phyloP scores from a whole-genome alignment of 23 tunicate species.

The Styela clava region DNA sequence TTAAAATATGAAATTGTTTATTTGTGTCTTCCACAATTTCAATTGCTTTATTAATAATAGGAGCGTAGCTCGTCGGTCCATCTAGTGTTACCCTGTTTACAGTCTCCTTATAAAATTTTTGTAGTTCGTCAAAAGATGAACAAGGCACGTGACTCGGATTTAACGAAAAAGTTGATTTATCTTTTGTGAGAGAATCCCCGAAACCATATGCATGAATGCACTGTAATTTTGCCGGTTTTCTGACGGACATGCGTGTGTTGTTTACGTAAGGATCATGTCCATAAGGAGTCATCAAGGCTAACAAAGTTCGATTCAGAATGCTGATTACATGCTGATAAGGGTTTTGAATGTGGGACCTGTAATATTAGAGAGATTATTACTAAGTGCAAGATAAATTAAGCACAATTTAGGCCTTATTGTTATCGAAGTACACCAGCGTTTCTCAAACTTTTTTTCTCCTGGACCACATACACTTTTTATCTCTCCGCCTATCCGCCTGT shows the following conservation, averaged over 20 bases:
- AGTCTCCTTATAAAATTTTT: constrained; percentile 33
- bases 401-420: too few relatives aligned
- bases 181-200: constrained; percentile 75
- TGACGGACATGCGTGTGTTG: background rate
- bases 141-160: constrained; percentile 55
- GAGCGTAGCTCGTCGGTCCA: constrained; percentile 97
- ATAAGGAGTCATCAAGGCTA: constrained; percentile 32
- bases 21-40: constrained; percentile 75
- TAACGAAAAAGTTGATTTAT: constrained; percentile 53
- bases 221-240: background rate
- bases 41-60: constrained; percentile 76
- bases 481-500: too few relatives aligned
- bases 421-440: too few relatives aligned
- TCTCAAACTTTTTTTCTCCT: too few relatives aligned
- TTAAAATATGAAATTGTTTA: constrained; percentile 49
- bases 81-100: constrained; percentile 36
- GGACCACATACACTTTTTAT: too few relatives aligned
- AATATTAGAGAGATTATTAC: too few relatives aligned
- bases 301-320: constrained; percentile 62
- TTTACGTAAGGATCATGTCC: background rate
- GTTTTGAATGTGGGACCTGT: constrained; percentile 21
- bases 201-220: constrained; percentile 81
- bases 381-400: background rate
- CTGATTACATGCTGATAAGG: constrained; percentile 74
- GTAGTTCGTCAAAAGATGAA: constrained; percentile 53